phyloP scores from a whole-genome alignment of 2,888 invertebrate genomes.

The Eutolmus rufibarbis region DNA sequence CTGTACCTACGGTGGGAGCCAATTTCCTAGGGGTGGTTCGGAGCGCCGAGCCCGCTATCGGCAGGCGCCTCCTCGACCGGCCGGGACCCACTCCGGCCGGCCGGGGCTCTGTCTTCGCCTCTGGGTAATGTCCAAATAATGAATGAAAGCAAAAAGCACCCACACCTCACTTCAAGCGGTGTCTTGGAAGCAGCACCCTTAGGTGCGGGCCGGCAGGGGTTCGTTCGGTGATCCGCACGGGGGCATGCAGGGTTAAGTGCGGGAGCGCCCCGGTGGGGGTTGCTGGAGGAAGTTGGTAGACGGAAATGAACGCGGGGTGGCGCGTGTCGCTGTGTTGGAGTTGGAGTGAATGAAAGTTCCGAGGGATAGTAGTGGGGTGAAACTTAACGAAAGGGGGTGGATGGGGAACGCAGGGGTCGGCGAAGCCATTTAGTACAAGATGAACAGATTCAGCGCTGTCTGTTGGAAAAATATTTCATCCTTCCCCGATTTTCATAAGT shows the following conservation, averaged over 20 bases:
- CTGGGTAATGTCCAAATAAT: neutral
- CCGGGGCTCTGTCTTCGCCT: neutral
- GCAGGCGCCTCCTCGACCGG: neutral
- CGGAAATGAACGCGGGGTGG: neutral
- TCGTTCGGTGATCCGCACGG: neutral
- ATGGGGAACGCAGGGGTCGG: neutral
- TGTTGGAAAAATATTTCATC: neutral
- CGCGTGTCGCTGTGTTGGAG: neutral
- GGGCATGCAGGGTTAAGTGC: neutral
- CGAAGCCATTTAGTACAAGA: neutral
- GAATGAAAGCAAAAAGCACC: slow-evolving; percentile 19
- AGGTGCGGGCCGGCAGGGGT: neutral
- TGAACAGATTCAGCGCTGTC: neutral
- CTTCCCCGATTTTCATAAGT: neutral
- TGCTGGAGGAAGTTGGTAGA: neutral
- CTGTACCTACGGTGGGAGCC: neutral
- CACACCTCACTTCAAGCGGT: neutral
- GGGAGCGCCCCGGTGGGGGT: neutral
- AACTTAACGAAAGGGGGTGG: neutral
- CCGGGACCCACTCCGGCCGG: neutral
- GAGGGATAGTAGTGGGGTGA: neutral
- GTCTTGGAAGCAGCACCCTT: neutral
- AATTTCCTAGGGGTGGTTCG: neutral
- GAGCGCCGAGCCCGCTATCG: neutral
- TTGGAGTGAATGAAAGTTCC: neutral